phyloP scores from a whole-genome alignment of 1,140 invertebrate species.

The Zaprionus davidi region DNA sequence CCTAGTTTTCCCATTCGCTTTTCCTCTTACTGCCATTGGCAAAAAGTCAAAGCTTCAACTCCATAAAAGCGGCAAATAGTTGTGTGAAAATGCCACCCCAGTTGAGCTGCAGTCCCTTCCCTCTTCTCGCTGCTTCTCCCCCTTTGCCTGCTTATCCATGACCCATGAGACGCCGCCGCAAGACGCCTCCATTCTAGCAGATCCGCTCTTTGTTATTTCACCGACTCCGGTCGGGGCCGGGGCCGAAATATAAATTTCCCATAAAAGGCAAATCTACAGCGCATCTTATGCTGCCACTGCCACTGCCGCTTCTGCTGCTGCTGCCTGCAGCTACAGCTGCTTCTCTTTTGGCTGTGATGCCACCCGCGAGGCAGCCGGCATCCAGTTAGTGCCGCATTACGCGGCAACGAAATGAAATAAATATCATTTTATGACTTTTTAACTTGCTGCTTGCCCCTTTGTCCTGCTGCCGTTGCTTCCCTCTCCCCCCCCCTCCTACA shows the following conservation, averaged over 20 bases:
- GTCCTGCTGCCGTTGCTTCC: slow-evolving; percentile 1
- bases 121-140: background rate
- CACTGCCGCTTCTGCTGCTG: background rate
- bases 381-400: slow-evolving; percentile 64
- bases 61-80: slow-evolving; percentile 77
- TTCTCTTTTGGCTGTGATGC: slow-evolving; percentile 52
- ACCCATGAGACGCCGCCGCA: slow-evolving; percentile 8
- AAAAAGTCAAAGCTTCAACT: slow-evolving; percentile 77
- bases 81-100: slow-evolving; percentile 59
- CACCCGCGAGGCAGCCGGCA: slow-evolving; percentile 64
- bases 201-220: slow-evolving; percentile 60
- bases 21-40: slow-evolving; percentile 1
- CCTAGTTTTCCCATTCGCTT: background rate
- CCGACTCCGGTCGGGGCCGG: slow-evolving; percentile 18
- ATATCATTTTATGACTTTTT: slow-evolving; percentile 83
- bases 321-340: slow-evolving; percentile 24
- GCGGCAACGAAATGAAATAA: slow-evolving; percentile 75
- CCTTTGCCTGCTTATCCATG: background rate
- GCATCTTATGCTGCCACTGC: slow-evolving; percentile 49
- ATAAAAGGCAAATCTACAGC: slow-evolving; percentile 79
- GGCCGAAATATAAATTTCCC: slow-evolving; percentile 74
- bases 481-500: slow-evolving; percentile 37
- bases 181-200: slow-evolving; percentile 19
- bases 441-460: slow-evolving; percentile 67
- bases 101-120: background rate